Evolutionary conservation across 2,113 vertebrate species (phyloP).

Genomic region (Ammodytes dubius): DNA sequence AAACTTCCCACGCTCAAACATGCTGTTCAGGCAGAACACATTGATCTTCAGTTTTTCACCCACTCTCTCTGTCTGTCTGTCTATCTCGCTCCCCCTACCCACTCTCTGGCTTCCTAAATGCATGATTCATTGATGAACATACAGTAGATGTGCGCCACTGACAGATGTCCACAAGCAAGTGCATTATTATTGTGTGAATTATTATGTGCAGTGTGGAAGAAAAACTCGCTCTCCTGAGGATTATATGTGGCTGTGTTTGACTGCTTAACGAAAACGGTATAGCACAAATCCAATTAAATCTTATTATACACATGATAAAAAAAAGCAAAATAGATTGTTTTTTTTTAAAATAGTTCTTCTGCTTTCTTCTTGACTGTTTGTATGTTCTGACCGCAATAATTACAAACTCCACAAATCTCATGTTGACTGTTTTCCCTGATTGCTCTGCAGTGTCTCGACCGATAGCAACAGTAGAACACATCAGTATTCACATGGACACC

Average conservation of each 20-base stretch:
- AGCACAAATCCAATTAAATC: not conserved
- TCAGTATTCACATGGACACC: constrained; percentile 7
- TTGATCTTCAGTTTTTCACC: constrained; percentile 62
- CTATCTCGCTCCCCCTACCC: constrained; percentile 14
- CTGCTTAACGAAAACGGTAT: not conserved
- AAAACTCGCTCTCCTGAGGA: not conserved
- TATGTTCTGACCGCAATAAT: not conserved
- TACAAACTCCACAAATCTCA: not conserved
- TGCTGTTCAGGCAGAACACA: constrained; percentile 66
- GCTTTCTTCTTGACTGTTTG: not conserved
- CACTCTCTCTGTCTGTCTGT: constrained; percentile 31
- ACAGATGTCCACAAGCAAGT: constrained; percentile 38
- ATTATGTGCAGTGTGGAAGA: constrained; percentile 1
- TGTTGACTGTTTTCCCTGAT: not conserved
- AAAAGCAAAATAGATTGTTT: not conserved
- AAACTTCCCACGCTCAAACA: constrained; percentile 74
- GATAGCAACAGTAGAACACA: not conserved
- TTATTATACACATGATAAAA: not conserved
- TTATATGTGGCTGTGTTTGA: not conserved
- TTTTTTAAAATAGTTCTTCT: not conserved
- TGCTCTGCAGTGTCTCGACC: not conserved
- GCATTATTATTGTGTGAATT: constrained; percentile 1
- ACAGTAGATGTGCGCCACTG: constrained; percentile 19
- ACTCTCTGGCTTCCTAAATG: constrained; percentile 34
- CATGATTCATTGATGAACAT: constrained; percentile 35